Conservation (phyloP, 2,113 vertebrate species). For the Corvus hawaiiensis region DNA sequence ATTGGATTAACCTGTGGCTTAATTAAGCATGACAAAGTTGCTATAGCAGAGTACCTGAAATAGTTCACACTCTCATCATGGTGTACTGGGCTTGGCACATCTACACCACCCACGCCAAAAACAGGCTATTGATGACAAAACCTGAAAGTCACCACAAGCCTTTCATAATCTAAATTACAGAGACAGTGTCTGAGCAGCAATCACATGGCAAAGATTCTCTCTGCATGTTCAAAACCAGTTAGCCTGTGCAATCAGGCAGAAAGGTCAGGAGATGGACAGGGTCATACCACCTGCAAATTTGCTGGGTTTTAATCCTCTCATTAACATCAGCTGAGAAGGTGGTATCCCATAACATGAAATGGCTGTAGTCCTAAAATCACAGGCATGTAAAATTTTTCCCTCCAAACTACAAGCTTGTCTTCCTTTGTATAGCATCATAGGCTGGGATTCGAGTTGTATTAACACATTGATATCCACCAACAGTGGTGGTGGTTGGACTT, state of each 20-base stretch:
- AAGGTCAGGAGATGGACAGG: background rate
- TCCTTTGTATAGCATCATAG: background rate
- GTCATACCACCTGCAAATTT: background rate
- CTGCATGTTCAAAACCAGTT: background rate
- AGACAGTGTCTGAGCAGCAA: constrained; percentile 30
- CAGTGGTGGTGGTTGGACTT: background rate
- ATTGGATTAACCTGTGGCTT: background rate
- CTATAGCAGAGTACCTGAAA: constrained; percentile 26
- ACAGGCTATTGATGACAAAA: constrained; percentile 62
- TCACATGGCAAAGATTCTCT: constrained; percentile 21
- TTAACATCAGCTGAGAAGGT: background rate
- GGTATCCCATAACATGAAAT: background rate
- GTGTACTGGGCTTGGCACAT: background rate
- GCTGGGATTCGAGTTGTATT: background rate
- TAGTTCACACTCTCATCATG: background rate
- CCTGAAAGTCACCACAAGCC: constrained; percentile 61
- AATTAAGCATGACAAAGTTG: background rate
- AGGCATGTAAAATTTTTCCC: background rate
- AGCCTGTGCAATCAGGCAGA: background rate
- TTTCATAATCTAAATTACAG: constrained; percentile 63
- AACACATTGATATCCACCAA: background rate
- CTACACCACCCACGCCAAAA: constrained; percentile 32
- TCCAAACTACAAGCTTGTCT: background rate
- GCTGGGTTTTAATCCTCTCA: background rate
- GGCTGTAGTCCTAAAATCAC: background rate